Evolutionary conservation across 2,888 invertebrate species (phyloP).

Genomic region (Gasteruption jaculator): DNA sequence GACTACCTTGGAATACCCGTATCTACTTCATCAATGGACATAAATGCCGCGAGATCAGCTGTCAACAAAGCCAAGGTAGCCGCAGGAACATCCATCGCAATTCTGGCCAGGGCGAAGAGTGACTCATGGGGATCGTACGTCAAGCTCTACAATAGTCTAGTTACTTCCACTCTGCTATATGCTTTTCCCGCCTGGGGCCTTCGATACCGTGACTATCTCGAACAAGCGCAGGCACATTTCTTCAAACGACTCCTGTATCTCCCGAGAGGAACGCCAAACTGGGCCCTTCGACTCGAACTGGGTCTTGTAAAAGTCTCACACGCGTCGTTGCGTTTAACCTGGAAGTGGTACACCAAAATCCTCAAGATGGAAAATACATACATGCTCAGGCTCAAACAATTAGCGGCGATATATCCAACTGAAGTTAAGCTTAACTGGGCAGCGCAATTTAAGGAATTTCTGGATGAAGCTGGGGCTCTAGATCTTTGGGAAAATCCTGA

Average conservation of each 20-base stretch:
- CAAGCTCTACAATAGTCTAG: slow-evolving; percentile 12
- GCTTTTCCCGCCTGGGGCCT: slow-evolving; percentile 15
- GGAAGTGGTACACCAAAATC: slow-evolving; percentile 10
- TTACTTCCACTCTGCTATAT: slow-evolving; percentile 11
- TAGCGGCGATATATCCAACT: slow-evolving; percentile 1
- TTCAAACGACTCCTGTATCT: slow-evolving; percentile 10
- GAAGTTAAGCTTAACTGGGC: slow-evolving; percentile 11
- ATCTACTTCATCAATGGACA: slow-evolving; percentile 7
- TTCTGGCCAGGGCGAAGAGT: slow-evolving; percentile 8
- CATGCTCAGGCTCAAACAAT: slow-evolving; percentile 1
- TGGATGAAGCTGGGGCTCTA: neutral
- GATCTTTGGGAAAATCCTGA: slow-evolving; percentile 10
- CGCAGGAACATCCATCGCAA: slow-evolving; percentile 1
- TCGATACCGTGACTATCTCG: slow-evolving; percentile 11
- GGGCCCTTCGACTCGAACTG: slow-evolving; percentile 8
- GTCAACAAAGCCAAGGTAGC: slow-evolving; percentile 12
- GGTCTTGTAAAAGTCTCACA: slow-evolving; percentile 4
- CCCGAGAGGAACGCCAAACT: slow-evolving; percentile 10
- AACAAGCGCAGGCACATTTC: slow-evolving; percentile 10
- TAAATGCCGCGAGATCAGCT: slow-evolving; percentile 4
- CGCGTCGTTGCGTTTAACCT: slow-evolving; percentile 1
- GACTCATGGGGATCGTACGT: slow-evolving; percentile 10
- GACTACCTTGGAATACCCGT: slow-evolving; percentile 13
- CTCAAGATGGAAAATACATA: slow-evolving; percentile 5
- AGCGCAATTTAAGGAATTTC: slow-evolving; percentile 4